phyloP scores from a whole-genome alignment of 2,797 vertebrate species.

The Acestrorhynchus altus region DNA sequence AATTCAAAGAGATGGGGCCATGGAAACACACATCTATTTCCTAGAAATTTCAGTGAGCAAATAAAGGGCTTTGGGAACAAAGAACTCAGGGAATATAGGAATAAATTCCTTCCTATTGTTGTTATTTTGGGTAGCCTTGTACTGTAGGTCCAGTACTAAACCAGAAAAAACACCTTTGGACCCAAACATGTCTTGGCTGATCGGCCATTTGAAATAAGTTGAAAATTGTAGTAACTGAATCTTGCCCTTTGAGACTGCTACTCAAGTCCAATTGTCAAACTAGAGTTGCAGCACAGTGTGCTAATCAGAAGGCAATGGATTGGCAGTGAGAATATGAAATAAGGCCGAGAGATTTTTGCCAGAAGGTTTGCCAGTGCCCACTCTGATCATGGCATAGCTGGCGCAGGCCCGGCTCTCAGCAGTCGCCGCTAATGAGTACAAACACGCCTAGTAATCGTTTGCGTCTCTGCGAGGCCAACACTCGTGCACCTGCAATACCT shows the following conservation, averaged over 20 bases:
- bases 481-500: slow-evolving; percentile 55
- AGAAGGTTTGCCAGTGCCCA: slow-evolving; percentile 52
- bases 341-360: slow-evolving; percentile 46
- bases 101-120: no score
- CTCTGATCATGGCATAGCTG: slow-evolving; percentile 49
- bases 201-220: background rate
- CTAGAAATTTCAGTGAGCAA: no score
- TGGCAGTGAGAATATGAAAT: slow-evolving; percentile 38
- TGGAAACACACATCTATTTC: no score
- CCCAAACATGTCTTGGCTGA: background rate
- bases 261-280: slow-evolving; percentile 27
- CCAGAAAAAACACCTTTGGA: background rate
- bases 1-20: no score
- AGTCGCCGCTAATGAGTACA: slow-evolving; percentile 65
- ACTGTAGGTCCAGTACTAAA: background rate
- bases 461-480: slow-evolving; percentile 52
- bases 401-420: slow-evolving; percentile 43
- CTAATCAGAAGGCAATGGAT: slow-evolving; percentile 44
- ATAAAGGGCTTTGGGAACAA: no score
- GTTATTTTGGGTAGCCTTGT: background rate
- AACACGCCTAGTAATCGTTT: slow-evolving; percentile 67
- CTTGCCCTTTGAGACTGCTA: slow-evolving; percentile 1
- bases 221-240: background rate
- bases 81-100: no score
- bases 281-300: slow-evolving; percentile 11